phyloP scores from a whole-genome alignment of 2,888 invertebrate genomes.

The Cryptocheilus praepositus region DNA sequence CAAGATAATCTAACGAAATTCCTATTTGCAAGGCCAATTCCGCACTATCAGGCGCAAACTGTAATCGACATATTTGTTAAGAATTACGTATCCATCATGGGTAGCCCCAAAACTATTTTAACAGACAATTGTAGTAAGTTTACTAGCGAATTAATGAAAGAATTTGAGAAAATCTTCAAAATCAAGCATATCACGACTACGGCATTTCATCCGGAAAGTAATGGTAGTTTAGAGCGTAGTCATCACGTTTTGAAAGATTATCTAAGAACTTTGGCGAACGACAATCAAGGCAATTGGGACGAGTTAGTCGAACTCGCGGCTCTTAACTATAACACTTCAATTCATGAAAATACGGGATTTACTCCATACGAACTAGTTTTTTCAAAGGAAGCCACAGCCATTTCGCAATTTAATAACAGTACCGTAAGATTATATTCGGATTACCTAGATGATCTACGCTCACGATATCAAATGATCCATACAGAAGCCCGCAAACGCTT shows the following conservation, averaged over 20 bases:
- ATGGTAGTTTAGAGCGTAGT: background rate
- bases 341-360: too few species aligned
- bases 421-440: too few species aligned
- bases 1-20: constrained; percentile 10
- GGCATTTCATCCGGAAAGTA: constrained; percentile 3
- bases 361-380: too few species aligned
- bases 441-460: too few species aligned
- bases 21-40: background rate
- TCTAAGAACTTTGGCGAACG: background rate
- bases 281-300: too few species aligned
- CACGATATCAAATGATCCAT: too few species aligned
- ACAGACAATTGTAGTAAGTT: constrained; percentile 1
- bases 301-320: too few species aligned
- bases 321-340: too few species aligned
- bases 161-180: background rate
- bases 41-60: background rate
- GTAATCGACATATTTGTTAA: background rate
- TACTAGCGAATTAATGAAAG: background rate
- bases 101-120: background rate
- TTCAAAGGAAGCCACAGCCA: too few species aligned
- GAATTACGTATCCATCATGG: background rate
- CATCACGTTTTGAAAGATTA: background rate
- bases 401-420: too few species aligned
- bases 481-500: too few species aligned
- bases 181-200: constrained; percentile 9